These are phyloP conservation scores for Theonella swinhoei DNA, from an alignment of 37 sponge, comb jelly and placozoan genomes.

Conservation along the genomic window DNA sequence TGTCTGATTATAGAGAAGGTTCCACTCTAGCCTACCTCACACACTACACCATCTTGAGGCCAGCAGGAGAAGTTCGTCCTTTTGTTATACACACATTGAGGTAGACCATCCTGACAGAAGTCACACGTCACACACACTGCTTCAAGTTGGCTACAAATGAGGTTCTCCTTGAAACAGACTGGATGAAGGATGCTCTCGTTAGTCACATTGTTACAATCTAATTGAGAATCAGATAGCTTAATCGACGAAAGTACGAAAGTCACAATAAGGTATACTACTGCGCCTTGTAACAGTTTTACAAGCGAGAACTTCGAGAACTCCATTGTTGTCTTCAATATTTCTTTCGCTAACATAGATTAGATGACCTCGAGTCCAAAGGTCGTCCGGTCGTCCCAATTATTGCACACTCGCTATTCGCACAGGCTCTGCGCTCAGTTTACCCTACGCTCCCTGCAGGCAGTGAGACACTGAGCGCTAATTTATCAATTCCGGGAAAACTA, in stretches of 20 bases:
- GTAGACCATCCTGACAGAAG: background rate
- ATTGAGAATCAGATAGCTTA: background rate
- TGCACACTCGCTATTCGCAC: too few relatives aligned
- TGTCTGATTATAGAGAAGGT: background rate
- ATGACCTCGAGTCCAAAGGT: background rate
- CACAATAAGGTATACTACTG: background rate
- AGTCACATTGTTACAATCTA: background rate
- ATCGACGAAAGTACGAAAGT: background rate
- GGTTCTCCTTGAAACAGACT: slow-evolving; percentile 1
- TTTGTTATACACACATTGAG: slow-evolving; percentile 28
- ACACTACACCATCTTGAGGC: slow-evolving; percentile 9
- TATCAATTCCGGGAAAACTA: too few relatives aligned
- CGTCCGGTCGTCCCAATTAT: too few relatives aligned
- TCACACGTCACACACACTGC: slow-evolving; percentile 36
- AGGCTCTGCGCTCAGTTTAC: too few relatives aligned
- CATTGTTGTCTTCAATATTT: background rate
- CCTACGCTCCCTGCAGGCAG: too few relatives aligned
- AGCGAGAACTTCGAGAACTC: background rate
- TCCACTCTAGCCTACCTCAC: slow-evolving; percentile 31
- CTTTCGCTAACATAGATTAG: background rate
- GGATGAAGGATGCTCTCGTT: background rate
- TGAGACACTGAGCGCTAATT: too few relatives aligned
- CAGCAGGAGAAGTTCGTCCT: slow-evolving; percentile 21
- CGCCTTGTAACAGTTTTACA: background rate
- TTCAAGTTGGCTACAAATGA: slow-evolving; percentile 25